Conservation (phyloP, 2,888 invertebrate species). For the Clivina fossor region DNA sequence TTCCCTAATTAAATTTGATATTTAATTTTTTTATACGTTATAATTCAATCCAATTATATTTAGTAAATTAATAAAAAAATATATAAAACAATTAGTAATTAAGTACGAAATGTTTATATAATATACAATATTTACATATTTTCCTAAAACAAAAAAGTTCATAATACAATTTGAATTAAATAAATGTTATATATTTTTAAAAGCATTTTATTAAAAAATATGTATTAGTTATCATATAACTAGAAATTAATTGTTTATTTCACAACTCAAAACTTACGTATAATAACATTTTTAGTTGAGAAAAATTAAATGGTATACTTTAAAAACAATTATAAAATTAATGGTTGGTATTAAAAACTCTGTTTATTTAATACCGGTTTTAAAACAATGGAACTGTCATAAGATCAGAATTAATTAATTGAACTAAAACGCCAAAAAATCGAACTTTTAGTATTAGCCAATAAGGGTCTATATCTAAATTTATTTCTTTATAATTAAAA, state of each 20-base stretch:
- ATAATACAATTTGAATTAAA: not conserved
- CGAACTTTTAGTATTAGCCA: too few species aligned
- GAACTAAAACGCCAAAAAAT: too few species aligned
- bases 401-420: too few species aligned
- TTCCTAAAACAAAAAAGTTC: not conserved
- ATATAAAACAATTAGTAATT: not conserved
- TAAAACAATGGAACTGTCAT: too few species aligned
- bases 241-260: too few species aligned
- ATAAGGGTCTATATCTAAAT: too few species aligned
- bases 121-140: not conserved
- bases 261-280: not conserved
- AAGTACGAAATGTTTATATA: not conserved
- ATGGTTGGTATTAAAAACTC: not conserved
- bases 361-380: too few species aligned
- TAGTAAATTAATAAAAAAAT: not conserved
- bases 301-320: not conserved
- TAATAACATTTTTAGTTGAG: not conserved
- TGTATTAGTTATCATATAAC: conserved; percentile 28
- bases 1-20: conserved; percentile 1
- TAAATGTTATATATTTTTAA: not conserved
- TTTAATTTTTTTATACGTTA: conserved; percentile 6
- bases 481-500: too few species aligned
- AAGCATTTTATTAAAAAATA: conserved; percentile 26
- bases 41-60: not conserved
- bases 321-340: not conserved